Evolutionary conservation across 2,888 invertebrate genomes (phyloP).

Genomic region (Meta bourneti): DNA sequence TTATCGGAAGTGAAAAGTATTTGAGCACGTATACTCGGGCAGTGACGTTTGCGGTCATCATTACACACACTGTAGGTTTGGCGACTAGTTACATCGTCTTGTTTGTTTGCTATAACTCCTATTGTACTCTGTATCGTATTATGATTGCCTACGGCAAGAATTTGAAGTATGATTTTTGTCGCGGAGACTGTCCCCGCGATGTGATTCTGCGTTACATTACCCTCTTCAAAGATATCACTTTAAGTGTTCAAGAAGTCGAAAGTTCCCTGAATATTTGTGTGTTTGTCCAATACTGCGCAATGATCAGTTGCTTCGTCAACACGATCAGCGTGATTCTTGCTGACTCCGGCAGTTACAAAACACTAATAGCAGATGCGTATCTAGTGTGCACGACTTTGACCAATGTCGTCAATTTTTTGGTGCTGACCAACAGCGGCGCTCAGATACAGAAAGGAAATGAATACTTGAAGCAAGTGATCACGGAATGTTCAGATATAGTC

Average conservation of each 20-base stretch:
- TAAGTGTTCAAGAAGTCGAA: slow-evolving; percentile 2
- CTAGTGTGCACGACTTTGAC: neutral
- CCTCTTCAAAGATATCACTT: slow-evolving; percentile 8
- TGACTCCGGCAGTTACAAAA: slow-evolving; percentile 3
- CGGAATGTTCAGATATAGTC: slow-evolving; percentile 35
- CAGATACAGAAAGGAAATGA: slow-evolving; percentile 19
- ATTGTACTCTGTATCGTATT: neutral
- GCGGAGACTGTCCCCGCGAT: neutral
- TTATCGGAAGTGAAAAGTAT: neutral
- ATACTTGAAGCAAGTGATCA: slow-evolving; percentile 4
- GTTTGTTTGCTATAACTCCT: slow-evolving; percentile 37
- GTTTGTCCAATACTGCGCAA: slow-evolving; percentile 8
- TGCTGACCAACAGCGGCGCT: slow-evolving; percentile 36
- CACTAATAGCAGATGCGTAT: neutral
- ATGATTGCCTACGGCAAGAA: slow-evolving; percentile 8
- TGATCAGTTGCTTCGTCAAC: slow-evolving; percentile 39
- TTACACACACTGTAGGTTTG: slow-evolving; percentile 5
- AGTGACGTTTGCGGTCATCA: slow-evolving; percentile 14
- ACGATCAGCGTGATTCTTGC: slow-evolving; percentile 43
- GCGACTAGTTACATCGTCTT: slow-evolving; percentile 17
- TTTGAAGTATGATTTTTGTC: slow-evolving; percentile 17
- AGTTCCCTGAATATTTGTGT: slow-evolving; percentile 20
- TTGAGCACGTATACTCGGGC: neutral
- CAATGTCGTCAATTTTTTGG: slow-evolving; percentile 11
- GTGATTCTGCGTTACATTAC: slow-evolving; percentile 6